These are phyloP conservation scores for Drosophila neutralis DNA, from an alignment of 2,888 invertebrate genomes.

Conservation along the genomic window DNA sequence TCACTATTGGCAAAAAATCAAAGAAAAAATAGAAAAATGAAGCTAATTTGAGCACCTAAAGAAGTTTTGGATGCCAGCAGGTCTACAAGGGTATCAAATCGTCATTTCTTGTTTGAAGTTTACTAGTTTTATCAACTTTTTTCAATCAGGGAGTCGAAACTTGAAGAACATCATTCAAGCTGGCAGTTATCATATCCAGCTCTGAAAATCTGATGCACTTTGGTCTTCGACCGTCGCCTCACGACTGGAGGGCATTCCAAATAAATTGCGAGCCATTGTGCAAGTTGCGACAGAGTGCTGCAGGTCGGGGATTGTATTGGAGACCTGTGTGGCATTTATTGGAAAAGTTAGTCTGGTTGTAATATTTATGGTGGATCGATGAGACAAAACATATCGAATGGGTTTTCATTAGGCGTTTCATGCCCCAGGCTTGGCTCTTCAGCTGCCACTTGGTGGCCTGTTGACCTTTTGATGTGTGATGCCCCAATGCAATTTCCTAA, in stretches of 20 bases:
- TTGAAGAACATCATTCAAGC: not conserved
- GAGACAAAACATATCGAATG: slow-evolving; percentile 13
- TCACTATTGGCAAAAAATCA: too few relatives aligned
- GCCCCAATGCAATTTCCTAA: slow-evolving; percentile 64
- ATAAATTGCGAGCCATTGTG: slow-evolving; percentile 17
- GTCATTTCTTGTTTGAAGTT: not conserved
- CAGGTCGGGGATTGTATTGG: slow-evolving; percentile 11
- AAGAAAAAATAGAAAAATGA: not conserved
- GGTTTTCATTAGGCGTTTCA: slow-evolving; percentile 35
- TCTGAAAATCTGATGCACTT: not conserved
- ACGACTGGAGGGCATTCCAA: not conserved
- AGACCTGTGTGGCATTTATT: slow-evolving; percentile 12
- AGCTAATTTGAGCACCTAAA: not conserved
- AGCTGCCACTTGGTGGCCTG: slow-evolving; percentile 21
- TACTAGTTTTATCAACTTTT: not conserved
- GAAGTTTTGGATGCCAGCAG: not conserved
- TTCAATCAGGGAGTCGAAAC: not conserved
- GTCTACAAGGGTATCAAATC: not conserved
- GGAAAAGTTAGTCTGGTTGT: slow-evolving; percentile 4
- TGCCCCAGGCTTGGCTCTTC: not conserved
- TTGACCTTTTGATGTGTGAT: slow-evolving; percentile 39
- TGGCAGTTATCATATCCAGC: not conserved
- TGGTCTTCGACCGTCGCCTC: not conserved
- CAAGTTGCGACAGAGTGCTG: slow-evolving; percentile 21
- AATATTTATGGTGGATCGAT: slow-evolving; percentile 29